These are phyloP conservation scores for Neolamprologus sp. DNA, from an alignment of 2,113 vertebrate genomes.

Conservation along the genomic window DNA sequence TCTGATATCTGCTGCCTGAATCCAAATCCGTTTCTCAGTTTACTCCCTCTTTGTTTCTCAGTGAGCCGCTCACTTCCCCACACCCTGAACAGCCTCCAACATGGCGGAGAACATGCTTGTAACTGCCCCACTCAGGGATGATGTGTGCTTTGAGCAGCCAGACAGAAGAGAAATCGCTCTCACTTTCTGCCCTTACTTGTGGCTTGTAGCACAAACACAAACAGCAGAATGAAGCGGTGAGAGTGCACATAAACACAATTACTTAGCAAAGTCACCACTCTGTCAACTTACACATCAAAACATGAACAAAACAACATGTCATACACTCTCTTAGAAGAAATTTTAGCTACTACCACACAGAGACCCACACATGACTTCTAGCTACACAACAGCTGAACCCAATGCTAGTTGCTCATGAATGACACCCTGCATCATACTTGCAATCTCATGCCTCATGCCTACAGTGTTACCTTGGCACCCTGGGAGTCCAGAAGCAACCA, in stretches of 20 bases:
- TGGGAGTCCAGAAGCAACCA: rapidly evolving
- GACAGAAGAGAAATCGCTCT: not conserved
- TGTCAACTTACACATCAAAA: not conserved
- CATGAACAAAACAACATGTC: not conserved
- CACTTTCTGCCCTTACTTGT: not conserved
- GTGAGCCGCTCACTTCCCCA: not conserved
- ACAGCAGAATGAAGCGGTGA: not conserved
- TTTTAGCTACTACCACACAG: not conserved
- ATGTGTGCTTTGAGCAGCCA: not conserved
- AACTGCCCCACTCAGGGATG: not conserved
- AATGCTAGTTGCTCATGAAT: not conserved
- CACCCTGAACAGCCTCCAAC: not conserved
- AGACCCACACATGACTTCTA: not conserved
- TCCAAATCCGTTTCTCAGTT: not conserved
- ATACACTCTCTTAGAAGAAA: rapidly evolving
- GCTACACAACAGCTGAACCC: not conserved
- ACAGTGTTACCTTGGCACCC: not conserved
- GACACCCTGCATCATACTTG: not conserved
- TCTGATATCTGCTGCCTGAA: not conserved
- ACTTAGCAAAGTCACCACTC: not conserved
- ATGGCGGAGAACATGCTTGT: not conserved
- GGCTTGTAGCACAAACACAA: not conserved
- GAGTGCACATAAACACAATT: not conserved
- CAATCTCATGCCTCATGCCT: not conserved
- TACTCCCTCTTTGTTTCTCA: not conserved